Evolutionary conservation across 2,113 vertebrate species (phyloP).

Genomic region (Girardinichthys multiradiatus): DNA sequence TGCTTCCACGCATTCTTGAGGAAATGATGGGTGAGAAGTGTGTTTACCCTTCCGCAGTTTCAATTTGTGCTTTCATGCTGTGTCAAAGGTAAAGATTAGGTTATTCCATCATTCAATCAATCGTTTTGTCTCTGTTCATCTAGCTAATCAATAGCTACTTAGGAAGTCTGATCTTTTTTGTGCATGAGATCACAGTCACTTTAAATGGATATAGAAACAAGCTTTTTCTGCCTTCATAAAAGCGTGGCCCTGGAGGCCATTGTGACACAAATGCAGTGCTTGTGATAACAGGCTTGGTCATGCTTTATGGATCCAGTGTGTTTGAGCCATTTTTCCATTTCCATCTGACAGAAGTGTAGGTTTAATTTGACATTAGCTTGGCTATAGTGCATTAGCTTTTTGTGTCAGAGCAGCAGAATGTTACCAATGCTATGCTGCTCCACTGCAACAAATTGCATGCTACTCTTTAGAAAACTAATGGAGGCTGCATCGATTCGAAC

Average conservation of each 20-base stretch:
- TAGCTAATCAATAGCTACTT: constrained; percentile 71
- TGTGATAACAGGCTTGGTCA: constrained; percentile 71
- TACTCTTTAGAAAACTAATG: constrained; percentile 75
- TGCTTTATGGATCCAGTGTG: constrained; percentile 64
- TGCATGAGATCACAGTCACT: constrained; percentile 57
- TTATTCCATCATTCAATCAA: constrained; percentile 49
- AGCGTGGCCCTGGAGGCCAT: constrained; percentile 43
- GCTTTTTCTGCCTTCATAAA: constrained; percentile 41
- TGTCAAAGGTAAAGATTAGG: constrained; percentile 69
- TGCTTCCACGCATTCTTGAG: constrained; percentile 47
- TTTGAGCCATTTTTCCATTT: constrained; percentile 39
- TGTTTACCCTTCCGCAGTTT: constrained; percentile 58
- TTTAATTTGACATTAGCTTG: constrained; percentile 63
- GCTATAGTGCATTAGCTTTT: constrained; percentile 60
- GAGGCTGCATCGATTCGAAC: constrained; percentile 78
- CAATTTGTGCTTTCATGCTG: constrained; percentile 61
- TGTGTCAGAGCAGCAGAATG: constrained; percentile 57
- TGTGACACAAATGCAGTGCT: constrained; percentile 53
- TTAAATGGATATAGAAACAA: constrained; percentile 50
- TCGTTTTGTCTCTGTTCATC: constrained; percentile 64
- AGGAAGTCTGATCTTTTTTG: constrained; percentile 68
- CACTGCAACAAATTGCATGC: constrained; percentile 68
- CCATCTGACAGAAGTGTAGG: constrained; percentile 61
- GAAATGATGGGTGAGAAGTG: constrained; percentile 66
- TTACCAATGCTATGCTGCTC: constrained; percentile 59